Evolutionary conservation across 35 echinoderm and acorn worm species (phyloP), one percentile per base, ranked within the genome.

Genomic region (Eucidaris tribuloides): DNA sequence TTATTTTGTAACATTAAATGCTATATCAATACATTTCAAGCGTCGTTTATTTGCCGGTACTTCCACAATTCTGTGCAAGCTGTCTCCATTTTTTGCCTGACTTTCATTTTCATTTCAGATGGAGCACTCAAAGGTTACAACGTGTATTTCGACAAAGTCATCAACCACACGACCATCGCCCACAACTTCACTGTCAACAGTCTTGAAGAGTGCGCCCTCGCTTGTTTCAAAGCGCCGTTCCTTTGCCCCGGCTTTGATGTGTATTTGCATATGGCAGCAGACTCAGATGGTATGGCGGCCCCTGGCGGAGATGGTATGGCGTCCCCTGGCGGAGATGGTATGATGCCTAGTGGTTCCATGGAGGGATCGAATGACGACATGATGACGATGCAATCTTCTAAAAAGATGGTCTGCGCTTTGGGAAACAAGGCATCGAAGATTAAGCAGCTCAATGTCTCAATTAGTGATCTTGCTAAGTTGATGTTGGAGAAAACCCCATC

Each of bases 111-210:
- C n/a, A n/a, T n/a, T n/a, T n/a, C 38, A 74, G 68, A 74, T 13
- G 68, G 37, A 44, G 68, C 68, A 1, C 38, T 44, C 28, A 74
- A 74, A 41, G 68, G 68, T 5, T 74, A 42, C 68, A 74, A 74
- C 36, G 11, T 74, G 6, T 74, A 74, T 44, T 40, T 74, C 35
- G 68, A 74, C 25, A n/a, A 74, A 0, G 15, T 20, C 18, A 27
- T 74, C 22, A 74, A 74, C 68, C 15, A 22, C 7, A 35, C 68
- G 1, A 44, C 68, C n/a, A 40, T 44, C 35, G 34, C 68, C 38
- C 14, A 20, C 14, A 0, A 33, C 14, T 74, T 74, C 68, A 33
- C 68, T 3, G 68, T 74, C 2, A 38, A 13, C 35, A 42, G 35
- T n/a, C 20, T 44, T 11, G 36, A n/a, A 33, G 35, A 74, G 17